phyloP scores from a whole-genome alignment of 2,888 invertebrate species.

The Megalurothrips usitatus region DNA sequence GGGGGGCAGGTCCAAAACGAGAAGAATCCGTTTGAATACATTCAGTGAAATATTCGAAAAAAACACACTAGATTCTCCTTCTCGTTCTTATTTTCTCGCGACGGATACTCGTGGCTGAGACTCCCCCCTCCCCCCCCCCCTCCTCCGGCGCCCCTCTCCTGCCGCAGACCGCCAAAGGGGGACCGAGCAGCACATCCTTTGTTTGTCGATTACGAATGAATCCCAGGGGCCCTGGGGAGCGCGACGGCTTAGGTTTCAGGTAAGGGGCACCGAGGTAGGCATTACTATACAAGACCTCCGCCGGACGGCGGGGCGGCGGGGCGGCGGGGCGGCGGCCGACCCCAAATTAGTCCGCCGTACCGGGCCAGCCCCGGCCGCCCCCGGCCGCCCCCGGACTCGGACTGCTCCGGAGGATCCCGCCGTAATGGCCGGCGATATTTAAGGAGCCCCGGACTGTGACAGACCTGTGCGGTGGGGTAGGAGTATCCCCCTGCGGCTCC shows the following conservation, averaged over 20 bases:
- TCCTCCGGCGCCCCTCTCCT: neutral
- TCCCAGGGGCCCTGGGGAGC: neutral
- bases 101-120: neutral
- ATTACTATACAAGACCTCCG: too few relatives aligned
- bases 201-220: conserved; percentile 26
- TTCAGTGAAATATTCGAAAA: too few relatives aligned
- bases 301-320: neutral
- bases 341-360: neutral
- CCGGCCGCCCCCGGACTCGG: neutral
- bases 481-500: too few relatives aligned
- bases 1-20: too few relatives aligned
- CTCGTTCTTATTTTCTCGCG: too few relatives aligned
- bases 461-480: too few relatives aligned
- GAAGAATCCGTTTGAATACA: too few relatives aligned
- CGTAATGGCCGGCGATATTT: neutral
- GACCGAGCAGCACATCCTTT: neutral
- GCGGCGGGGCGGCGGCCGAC: neutral
- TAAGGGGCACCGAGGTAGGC: neutral
- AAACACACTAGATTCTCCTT: too few relatives aligned
- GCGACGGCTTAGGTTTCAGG: conserved; percentile 23
- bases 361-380: neutral
- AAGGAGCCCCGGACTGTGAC: neutral
- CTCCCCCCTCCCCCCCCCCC: neutral
- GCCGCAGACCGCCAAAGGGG: neutral
- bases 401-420: neutral